Conservation (phyloP, 2,113 vertebrate species). For the Girardinichthys multiradiatus region DNA sequence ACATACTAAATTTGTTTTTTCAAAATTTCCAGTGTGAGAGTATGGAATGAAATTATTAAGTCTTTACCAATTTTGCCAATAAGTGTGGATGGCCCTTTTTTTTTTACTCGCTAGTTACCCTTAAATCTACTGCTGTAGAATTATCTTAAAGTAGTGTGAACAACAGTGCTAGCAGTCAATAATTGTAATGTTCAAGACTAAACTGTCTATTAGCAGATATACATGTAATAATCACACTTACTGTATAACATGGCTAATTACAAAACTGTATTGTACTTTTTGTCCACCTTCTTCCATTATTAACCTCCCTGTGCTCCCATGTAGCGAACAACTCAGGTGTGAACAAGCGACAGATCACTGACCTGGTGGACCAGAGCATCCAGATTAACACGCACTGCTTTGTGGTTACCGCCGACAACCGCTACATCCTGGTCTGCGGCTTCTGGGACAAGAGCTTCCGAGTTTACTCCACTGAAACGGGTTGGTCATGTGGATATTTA, state of each 20-base stretch:
- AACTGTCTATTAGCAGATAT: neutral
- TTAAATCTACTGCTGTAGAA: too few relatives aligned
- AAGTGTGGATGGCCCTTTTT: too few relatives aligned
- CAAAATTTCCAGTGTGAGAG: too few relatives aligned
- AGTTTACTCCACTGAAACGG: constrained; percentile 97
- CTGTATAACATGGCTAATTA: neutral
- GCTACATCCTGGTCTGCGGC: constrained; percentile 96
- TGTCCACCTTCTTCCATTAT: neutral
- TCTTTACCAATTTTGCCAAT: too few relatives aligned
- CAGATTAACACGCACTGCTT: constrained; percentile 99
- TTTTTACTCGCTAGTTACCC: too few relatives aligned
- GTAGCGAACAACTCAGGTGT: constrained; percentile 97
- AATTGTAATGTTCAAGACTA: too few relatives aligned
- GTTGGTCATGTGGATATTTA: constrained; percentile 65
- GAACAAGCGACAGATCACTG: constrained; percentile 98
- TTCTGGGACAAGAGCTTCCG: constrained; percentile 99
- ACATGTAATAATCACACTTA: neutral
- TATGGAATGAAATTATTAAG: too few relatives aligned
- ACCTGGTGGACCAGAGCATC: constrained; percentile 99
- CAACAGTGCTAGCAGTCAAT: too few relatives aligned
- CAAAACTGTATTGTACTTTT: too few relatives aligned
- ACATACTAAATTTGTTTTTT: neutral
- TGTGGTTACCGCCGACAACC: constrained; percentile 98
- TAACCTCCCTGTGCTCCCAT: neutral
- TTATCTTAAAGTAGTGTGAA: too few relatives aligned